Evolutionary conservation across 2,797 vertebrate species (phyloP), one percentile per base, ranked within the genome.

Genomic region (Enteromius treurensis): DNA sequence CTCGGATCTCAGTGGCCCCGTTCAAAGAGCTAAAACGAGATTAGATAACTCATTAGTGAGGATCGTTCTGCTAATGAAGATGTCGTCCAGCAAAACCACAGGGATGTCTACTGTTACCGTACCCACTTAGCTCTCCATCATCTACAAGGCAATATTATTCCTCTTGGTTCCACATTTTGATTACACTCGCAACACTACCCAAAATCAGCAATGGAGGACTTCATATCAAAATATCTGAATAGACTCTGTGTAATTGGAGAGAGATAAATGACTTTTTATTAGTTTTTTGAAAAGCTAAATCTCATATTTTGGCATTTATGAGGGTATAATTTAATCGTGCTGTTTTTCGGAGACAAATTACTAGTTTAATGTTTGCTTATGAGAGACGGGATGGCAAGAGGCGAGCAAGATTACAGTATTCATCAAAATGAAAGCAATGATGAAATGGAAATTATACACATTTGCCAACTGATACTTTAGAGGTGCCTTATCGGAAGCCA

Each of bases 1-100:
- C 96, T 90, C 90, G 95, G 91, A 97, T 96, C 90, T 97, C 95
- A 0, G 92, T 95, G 69, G 97, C 97, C 60, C 97, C 96, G 0
- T 98, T 98, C 86, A 98, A 93, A 0, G 97, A 98, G 85, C 97
- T 98, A 91, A 77, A 89, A 91, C 40, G 21, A 81, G 89, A 87
- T 81, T 60, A 40, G 80, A 58, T 69, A 85, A 79, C 85, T 90
- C 83, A 84, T 82, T 81, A 88, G 84, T 89, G 81, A 90, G 76
- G 67, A 79, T 74, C 78, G 65, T 58, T 78, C 74, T 80, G 81
- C 64, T 76, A 87, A 85, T 78, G 70, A 80, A 64, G 58, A 84
- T 83, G 82, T 62, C 67, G 17, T 78, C 60, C 58, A 29, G 64
- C 26, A 58, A 47, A 80, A 67, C 65, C 65, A 80, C 71, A 87